Evolutionary conservation across 2,113 vertebrate genomes (phyloP), one percentile per base, ranked within the genome.

Genomic region (Colistium nudipinnis): DNA sequence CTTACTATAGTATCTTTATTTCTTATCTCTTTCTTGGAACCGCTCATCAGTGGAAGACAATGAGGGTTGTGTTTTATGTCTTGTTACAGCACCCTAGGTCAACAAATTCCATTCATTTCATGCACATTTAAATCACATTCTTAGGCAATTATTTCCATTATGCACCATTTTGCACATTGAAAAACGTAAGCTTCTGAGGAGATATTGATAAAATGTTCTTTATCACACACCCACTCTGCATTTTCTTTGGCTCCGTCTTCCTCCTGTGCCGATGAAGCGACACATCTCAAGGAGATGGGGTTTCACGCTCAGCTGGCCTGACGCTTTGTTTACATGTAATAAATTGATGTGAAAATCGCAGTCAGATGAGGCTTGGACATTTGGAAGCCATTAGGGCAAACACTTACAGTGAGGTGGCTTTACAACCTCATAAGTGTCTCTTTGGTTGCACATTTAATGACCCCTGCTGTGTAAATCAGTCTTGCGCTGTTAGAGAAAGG

Each of bases 261-360:
- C 36, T n/a, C 36, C 11, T 14, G 7, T 20, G 51, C 35, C 30
- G 71, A 83, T 53, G 71, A 61, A 56, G 72, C 63, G 56, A 47
- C 36, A 68, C 47, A 22, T 66, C 52, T 52, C 70, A 69, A 53
- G 63, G 51, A 62, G 51, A 60, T 7, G 36, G 2, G 65, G 68
- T 85, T 62, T 89, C 43, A 25, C 27, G 61, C 83, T 85, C 80
- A 19, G 24, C 76, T 81, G 76, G 53, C 20, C 79, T 28, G 19
- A 68, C 52, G 30, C 60, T 63, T 76, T 85, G 82, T 90, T 91
- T 83, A 83, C 78, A 81, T 82, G 74, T 76, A 78, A 83, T 82
- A 85, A 78, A 85, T 70, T 74, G 73, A 88, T 89, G 84, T 81
- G 78, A 88, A 89, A 91, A 88, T 88, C 77, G 72, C 64, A 67